phyloP scores from a whole-genome alignment of 1,140 invertebrate species.

The Cherax destructor region DNA sequence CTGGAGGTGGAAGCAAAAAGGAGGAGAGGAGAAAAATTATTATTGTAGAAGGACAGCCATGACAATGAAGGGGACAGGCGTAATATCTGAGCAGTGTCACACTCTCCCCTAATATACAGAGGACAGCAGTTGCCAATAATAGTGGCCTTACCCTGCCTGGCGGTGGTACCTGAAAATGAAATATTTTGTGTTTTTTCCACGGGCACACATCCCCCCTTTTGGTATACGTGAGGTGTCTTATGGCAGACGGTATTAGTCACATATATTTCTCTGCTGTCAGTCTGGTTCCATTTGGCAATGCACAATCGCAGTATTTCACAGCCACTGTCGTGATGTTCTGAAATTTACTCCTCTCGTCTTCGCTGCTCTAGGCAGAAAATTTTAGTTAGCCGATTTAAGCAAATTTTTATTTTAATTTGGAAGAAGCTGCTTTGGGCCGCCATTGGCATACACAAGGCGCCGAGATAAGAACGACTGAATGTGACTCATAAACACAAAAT shows the following conservation, averaged over 20 bases:
- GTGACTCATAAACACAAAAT: too few relatives aligned
- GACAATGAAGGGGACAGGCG: constrained; percentile 2
- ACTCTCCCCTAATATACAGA: constrained; percentile 9
- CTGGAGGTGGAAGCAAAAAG: not conserved
- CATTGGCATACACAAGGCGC: too few relatives aligned
- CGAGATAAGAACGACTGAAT: too few relatives aligned
- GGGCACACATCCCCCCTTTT: not conserved
- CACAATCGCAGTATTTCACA: not conserved
- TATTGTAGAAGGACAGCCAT: not conserved
- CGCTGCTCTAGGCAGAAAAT: not conserved
- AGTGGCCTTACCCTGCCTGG: not conserved
- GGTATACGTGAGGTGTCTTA: constrained; percentile 6
- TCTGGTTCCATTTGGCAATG: not conserved
- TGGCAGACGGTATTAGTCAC: not conserved
- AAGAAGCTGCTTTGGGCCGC: too few relatives aligned
- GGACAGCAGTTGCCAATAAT: not conserved
- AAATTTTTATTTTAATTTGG: too few relatives aligned
- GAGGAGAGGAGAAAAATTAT: not conserved
- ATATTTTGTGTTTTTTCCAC: constrained; percentile 6
- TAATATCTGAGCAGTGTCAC: not conserved
- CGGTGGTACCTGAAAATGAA: not conserved
- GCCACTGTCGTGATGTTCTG: not conserved
- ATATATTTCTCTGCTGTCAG: not conserved
- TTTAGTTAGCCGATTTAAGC: not conserved
- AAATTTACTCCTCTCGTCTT: not conserved